Conservation (phyloP, 2,113 vertebrate species). For the Girardinichthys multiradiatus region DNA sequence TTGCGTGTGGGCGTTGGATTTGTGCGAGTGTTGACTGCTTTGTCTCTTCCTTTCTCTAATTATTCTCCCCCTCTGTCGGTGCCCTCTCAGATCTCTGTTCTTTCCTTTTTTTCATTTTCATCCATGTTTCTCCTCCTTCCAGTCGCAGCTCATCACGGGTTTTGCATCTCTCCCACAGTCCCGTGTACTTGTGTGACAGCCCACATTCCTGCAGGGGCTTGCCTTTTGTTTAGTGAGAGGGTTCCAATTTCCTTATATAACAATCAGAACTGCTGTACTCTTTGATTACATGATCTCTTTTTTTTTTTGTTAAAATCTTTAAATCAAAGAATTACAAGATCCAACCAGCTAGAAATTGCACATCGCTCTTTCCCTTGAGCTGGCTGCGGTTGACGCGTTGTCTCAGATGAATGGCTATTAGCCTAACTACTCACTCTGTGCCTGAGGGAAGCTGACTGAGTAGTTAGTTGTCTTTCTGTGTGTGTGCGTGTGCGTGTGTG, state of each 20-base stretch:
- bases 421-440: slow-evolving; percentile 40
- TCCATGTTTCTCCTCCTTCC: slow-evolving; percentile 32
- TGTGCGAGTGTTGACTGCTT: slow-evolving; percentile 30
- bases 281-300: slow-evolving; percentile 58
- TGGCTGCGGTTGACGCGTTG: slow-evolving; percentile 46
- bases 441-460: slow-evolving; percentile 29
- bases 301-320: slow-evolving; percentile 46
- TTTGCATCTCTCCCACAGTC: slow-evolving; percentile 45
- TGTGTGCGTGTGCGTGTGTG: neutral
- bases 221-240: slow-evolving; percentile 65
- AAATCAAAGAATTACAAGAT: slow-evolving; percentile 55
- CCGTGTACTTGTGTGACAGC: slow-evolving; percentile 60
- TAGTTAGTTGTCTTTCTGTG: neutral
- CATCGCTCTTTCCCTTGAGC: slow-evolving; percentile 48
- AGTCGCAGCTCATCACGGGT: slow-evolving; percentile 37
- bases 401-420: slow-evolving; percentile 63
- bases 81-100: slow-evolving; percentile 50
- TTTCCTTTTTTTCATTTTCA: slow-evolving; percentile 46
- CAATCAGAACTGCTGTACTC: slow-evolving; percentile 40
- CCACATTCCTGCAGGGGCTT: slow-evolving; percentile 61
- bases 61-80: slow-evolving; percentile 40
- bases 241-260: slow-evolving; percentile 70
- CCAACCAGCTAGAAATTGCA: slow-evolving; percentile 43
- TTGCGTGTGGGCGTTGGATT: slow-evolving; percentile 31
- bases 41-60: slow-evolving; percentile 54